Conservation (phyloP, 2,888 invertebrate species). For the Patella caerulea region DNA sequence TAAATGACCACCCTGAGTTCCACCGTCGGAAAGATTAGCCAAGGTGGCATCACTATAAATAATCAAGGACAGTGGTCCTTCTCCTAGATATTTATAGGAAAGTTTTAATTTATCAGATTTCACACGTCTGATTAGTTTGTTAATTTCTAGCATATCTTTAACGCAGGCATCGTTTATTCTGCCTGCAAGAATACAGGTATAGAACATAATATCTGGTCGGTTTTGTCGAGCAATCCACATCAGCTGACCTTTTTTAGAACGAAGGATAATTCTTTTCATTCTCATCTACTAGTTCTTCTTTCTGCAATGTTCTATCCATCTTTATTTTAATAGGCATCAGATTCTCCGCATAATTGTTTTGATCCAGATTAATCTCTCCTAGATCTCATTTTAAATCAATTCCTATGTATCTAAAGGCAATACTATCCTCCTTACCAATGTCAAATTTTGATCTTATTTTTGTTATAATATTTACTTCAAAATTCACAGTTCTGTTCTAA, state of each 20-base stretch:
- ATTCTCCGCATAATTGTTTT: background rate
- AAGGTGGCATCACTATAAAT: constrained; percentile 10
- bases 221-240: constrained; percentile 13
- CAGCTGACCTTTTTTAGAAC: constrained; percentile 15
- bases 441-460: constrained; percentile 13
- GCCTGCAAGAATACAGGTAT: constrained; percentile 4
- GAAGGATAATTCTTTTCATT: constrained; percentile 1
- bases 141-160: constrained; percentile 14
- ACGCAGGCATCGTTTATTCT: background rate
- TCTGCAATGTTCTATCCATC: constrained; percentile 12
- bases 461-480: constrained; percentile 18
- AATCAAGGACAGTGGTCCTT: constrained; percentile 8
- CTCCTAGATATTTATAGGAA: background rate
- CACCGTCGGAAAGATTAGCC: constrained; percentile 11
- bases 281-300: constrained; percentile 15
- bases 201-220: constrained; percentile 5
- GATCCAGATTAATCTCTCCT: background rate
- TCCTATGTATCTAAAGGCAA: constrained; percentile 21
- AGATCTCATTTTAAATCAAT: constrained; percentile 8
- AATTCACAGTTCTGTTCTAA: constrained; percentile 8
- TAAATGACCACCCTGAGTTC: constrained; percentile 11
- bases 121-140: constrained; percentile 14
- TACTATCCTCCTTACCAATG: constrained; percentile 20
- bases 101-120: constrained; percentile 12
- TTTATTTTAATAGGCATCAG: background rate